These are phyloP conservation scores for Mionectes olivaceus DNA, from an alignment of 2,797 vertebrate genomes.

Conservation along the genomic window DNA sequence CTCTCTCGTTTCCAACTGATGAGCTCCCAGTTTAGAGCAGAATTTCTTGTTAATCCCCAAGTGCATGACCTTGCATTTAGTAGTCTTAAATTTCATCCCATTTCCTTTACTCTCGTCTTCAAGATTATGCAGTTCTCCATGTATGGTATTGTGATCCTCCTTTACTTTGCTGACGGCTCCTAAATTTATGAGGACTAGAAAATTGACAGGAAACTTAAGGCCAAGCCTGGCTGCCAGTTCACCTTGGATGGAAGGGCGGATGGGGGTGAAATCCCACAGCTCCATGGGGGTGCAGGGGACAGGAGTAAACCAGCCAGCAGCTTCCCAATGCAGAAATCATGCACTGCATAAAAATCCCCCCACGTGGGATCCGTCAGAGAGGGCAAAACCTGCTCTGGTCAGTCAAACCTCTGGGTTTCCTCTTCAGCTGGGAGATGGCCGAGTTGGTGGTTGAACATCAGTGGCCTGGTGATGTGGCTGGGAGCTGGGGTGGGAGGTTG, in stretches of 20 bases:
- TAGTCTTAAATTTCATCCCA: constrained; percentile 73
- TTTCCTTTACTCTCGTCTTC: constrained; percentile 66
- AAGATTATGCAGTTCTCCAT: constrained; percentile 70
- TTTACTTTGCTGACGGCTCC: constrained; percentile 68
- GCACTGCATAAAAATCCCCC: not conserved
- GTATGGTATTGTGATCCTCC: constrained; percentile 70
- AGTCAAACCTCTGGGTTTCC: not conserved
- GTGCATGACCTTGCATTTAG: constrained; percentile 75
- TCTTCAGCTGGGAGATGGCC: fast-evolving
- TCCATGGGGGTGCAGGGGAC: fast-evolving
- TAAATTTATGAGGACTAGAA: constrained; percentile 63
- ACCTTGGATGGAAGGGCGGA: not conserved
- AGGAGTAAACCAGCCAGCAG: fast-evolving
- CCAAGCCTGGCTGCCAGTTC: constrained; percentile 7
- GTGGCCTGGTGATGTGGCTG: fast-evolving
- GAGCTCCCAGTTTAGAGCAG: constrained; percentile 69
- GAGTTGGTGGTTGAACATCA: not conserved
- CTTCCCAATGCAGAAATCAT: not conserved
- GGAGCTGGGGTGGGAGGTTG: not conserved
- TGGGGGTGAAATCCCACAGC: not conserved
- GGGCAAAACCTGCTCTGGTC: not conserved
- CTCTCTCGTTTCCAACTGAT: constrained; percentile 54
- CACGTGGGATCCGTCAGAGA: fast-evolving
- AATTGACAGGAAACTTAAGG: constrained; percentile 48
- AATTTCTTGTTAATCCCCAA: constrained; percentile 72